Evolutionary conservation across 2,888 invertebrate species (phyloP).

Genomic region (Andrena hattorfiana): DNA sequence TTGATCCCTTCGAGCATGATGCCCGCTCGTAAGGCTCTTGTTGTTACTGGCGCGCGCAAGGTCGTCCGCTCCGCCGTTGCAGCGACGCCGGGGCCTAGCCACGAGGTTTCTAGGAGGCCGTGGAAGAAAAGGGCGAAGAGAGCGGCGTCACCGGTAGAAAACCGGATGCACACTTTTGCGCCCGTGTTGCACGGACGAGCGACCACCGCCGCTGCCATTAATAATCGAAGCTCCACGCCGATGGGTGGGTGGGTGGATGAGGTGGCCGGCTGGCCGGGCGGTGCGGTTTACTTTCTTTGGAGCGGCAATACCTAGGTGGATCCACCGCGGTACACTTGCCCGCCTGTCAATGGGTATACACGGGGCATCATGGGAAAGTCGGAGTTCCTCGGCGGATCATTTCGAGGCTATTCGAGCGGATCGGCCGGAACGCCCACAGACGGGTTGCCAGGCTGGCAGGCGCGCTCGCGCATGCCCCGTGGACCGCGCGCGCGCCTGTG

Average conservation of each 20-base stretch:
- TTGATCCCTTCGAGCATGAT: constrained; percentile 21
- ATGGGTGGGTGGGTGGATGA: constrained; percentile 50
- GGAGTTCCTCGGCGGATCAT: constrained; percentile 43
- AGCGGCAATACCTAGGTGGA: constrained; percentile 60
- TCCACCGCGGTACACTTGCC: constrained; percentile 62
- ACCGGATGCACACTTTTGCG: constrained; percentile 77
- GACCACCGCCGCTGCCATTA: constrained; percentile 74
- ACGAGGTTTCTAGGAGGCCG: constrained; percentile 71
- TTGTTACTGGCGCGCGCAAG: constrained; percentile 69
- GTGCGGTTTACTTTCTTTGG: constrained; percentile 71
- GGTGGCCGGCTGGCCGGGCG: constrained; percentile 7
- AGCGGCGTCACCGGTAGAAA: constrained; percentile 61
- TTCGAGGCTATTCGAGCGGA: constrained; percentile 63
- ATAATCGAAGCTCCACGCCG: constrained; percentile 71
- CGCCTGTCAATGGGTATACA: constrained; percentile 56
- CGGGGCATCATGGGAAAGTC: constrained; percentile 57
- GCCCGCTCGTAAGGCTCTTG: constrained; percentile 46
- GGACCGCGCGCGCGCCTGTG: constrained; percentile 3
- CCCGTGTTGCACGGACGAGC: constrained; percentile 67
- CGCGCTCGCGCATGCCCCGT: constrained; percentile 30
- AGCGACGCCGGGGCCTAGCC: constrained; percentile 64
- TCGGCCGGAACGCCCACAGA: constrained; percentile 62
- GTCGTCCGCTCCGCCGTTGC: constrained; percentile 71
- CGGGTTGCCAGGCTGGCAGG: constrained; percentile 54
- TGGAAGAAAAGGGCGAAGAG: constrained; percentile 9